Evolutionary conservation across 1,140 invertebrate species (phyloP), one percentile per base, ranked within the genome.

Genomic region (Drusus annulatus): DNA sequence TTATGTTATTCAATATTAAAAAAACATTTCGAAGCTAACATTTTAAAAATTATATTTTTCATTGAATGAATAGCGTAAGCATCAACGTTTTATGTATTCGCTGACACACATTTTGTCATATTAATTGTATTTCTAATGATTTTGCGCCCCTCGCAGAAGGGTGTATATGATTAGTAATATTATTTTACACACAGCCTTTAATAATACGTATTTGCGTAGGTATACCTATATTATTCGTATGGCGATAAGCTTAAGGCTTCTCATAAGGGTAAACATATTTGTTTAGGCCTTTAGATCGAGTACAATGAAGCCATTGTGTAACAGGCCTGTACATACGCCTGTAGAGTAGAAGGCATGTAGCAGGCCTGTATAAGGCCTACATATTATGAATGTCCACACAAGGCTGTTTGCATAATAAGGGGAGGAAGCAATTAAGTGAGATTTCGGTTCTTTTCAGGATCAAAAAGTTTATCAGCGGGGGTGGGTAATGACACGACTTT

Each of bases 261-360:
- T 16, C 21, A 65, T 63, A 36, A 28, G 60, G 60, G 65, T 69
- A 69, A 17, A 69, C 36, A 69, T 69, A 69, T 50, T 69, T 69
- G 65, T 50, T 69, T 69, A 69, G 65, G 65, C 65, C 25, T 45
- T 69, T 19, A 25, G 31, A 50, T 69, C 65, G n/a, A 69, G 36
- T 16, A 69, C 65, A 69, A 69, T 69, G 36, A 69, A 69, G 65
- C n/a, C 21, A 69, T 69, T 69, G 65, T 69, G 36, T 28, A 28
- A 10, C 62, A 65, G 25, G 21, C 62, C 62, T 5, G 5, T 28
- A 28, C 25, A 45, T 45, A 45, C 0, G 7, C 8, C 31, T 8
- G 25, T 28, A 28, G 25, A 28, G 25, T 28, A 28, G 25, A 28
- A 28, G 25, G 31, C 31, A 6, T 17, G n/a, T 56, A 17, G 19